Evolutionary conservation across 1,140 invertebrate genomes (phyloP), one percentile per base, ranked within the genome.

Genomic region (Plectus sambesii): DNA sequence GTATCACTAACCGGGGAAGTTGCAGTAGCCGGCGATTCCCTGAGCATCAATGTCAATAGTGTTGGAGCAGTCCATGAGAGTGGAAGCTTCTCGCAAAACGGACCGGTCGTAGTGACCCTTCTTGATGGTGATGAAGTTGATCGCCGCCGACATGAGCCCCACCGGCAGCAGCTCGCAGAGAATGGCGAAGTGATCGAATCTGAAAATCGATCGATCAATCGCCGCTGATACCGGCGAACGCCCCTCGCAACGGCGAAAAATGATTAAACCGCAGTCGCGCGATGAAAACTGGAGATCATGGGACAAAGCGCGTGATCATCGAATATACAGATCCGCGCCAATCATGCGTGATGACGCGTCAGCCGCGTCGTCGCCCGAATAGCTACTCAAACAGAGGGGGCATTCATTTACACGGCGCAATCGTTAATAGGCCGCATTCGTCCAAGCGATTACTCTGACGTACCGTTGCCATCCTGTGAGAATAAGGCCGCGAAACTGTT

Each of bases 401-500:
- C n/a, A n/a, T n/a, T n/a, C n/a, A n/a, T n/a, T n/a, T n/a, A n/a
- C n/a, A n/a, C n/a, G n/a, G n/a, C n/a, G n/a, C n/a, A n/a, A n/a
- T n/a, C n/a, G n/a, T n/a, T n/a, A n/a, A n/a, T n/a, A n/a, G n/a
- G n/a, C n/a, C n/a, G n/a, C n/a, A n/a, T n/a, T n/a, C n/a, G n/a
- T n/a, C 1, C 22, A 36, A 25, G n/a, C 17, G 8, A 8, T 8
- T 8, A 35, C 1, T 12, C 17, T 8, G 22, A 5, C 6, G 1
- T 6, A 46, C 44, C 44, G 22, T 24, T 54, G 52, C 52, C 52
- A 54, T 42, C 52, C 52, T 25, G 52, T 54, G 15, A 54, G 44
- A 17, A 54, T 54, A 9, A 54, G 49, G 22, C 52, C 52, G 30
- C 42, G 49, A 27, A 50, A 51, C 20, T 25, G 5, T n/a, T 22